Percentiles rank a stretch among this genome's conserved stretches.
Conservation (phyloP, 1,140 invertebrate species). For the Diabrotica virgifera region DNA sequence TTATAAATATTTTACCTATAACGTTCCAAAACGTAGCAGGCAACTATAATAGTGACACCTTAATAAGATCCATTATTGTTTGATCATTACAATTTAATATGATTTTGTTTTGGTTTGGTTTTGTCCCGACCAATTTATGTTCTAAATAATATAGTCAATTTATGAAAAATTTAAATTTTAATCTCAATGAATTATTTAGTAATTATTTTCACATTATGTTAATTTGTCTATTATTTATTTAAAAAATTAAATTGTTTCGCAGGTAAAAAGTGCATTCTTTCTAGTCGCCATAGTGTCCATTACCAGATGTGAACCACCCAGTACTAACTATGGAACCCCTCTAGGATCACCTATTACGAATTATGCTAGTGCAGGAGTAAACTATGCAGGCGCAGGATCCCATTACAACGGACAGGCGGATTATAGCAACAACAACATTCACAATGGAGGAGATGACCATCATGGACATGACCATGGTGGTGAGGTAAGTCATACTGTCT, state of each 20-base stretch:
- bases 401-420: conserved; percentile 19
- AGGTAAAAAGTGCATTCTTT: conserved; percentile 3
- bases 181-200: too few relatives aligned
- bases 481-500: conserved; percentile 5
- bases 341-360: conserved; percentile 28
- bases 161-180: too few relatives aligned
- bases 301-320: conserved; percentile 31
- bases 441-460: conserved; percentile 34
- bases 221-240: too few relatives aligned
- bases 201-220: too few relatives aligned
- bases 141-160: too few relatives aligned
- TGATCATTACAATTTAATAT: too few relatives aligned
- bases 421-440: conserved; percentile 31
- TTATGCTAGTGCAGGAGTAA: conserved; percentile 23
- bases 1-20: too few relatives aligned
- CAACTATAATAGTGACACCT: too few relatives aligned
- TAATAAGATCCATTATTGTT: too few relatives aligned
- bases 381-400: not conserved
- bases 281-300: conserved; percentile 4
- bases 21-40: too few relatives aligned
- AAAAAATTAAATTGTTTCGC: not conserved
- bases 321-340: conserved; percentile 33
- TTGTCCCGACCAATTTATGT: too few relatives aligned
- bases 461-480: conserved; percentile 15
- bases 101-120: too few relatives aligned